phyloP scores from a whole-genome alignment of 2,797 vertebrate species.

The Melanotaenia nigrans region DNA sequence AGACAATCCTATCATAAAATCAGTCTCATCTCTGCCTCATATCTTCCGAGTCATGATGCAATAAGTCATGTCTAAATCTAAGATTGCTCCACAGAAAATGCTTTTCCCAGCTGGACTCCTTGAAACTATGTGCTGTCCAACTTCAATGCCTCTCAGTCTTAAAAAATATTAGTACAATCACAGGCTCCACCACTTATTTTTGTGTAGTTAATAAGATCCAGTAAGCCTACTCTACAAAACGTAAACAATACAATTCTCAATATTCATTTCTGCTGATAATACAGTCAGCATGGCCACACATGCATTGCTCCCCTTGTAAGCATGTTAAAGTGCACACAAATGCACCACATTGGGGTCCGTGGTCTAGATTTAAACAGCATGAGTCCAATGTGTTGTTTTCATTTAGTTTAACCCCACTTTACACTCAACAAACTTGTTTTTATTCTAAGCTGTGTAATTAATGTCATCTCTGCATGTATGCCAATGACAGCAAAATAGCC shows the following conservation, averaged over 20 bases:
- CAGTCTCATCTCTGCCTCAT: conserved; percentile 21
- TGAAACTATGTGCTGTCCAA: conserved; percentile 13
- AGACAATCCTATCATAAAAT: conserved; percentile 27
- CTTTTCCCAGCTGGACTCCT: neutral
- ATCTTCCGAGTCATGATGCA: conserved; percentile 16
- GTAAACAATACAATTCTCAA: conserved; percentile 24
- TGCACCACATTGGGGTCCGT: neutral
- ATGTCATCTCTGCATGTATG: neutral
- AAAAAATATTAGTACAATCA: too few species aligned
- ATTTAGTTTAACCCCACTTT: conserved; percentile 9
- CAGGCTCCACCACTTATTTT: neutral
- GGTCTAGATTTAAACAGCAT: conserved; percentile 6
- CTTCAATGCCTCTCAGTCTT: neutral
- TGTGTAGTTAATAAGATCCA: conserved; percentile 14
- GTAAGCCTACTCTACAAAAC: conserved; percentile 19
- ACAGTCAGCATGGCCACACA: conserved; percentile 6
- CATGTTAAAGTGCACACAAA: conserved; percentile 12
- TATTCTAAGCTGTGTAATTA: conserved; percentile 1
- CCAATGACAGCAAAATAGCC: conserved; percentile 1
- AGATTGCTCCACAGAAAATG: conserved; percentile 19
- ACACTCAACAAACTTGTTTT: neutral
- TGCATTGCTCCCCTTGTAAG: conserved; percentile 14
- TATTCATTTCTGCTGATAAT: conserved; percentile 12
- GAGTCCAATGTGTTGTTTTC: neutral
- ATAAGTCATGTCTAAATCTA: conserved; percentile 25